Percentiles rank a stretch among this genome's conserved stretches.
These are phyloP conservation scores for Nymphalis io DNA, from an alignment of 1,140 invertebrate genomes.

Conservation along the genomic window DNA sequence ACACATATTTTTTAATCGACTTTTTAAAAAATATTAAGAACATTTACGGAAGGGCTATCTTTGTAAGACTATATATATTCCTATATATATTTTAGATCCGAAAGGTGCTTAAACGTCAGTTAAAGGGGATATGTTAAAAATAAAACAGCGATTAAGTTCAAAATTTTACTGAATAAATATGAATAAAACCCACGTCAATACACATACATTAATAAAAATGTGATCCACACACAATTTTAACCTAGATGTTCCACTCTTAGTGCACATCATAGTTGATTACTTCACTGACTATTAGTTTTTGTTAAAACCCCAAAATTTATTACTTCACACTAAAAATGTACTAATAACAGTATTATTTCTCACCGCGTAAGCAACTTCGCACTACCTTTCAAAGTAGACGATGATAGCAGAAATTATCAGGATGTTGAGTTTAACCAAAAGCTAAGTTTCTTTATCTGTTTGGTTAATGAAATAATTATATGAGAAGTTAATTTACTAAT, in stretches of 20 bases:
- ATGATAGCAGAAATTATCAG: no score
- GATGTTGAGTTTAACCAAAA: no score
- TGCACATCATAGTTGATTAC: conserved; percentile 40
- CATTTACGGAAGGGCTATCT: no score
- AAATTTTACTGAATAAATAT: conserved; percentile 72
- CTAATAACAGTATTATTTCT: conserved; percentile 14
- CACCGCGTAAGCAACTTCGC: not conserved
- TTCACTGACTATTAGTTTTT: conserved; percentile 32
- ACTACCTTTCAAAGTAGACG: not conserved
- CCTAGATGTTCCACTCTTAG: conserved; percentile 56
- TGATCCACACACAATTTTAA: conserved; percentile 58
- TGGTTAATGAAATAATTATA: no score
- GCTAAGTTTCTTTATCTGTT: no score
- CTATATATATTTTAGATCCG: no score
- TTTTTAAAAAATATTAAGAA: no score
- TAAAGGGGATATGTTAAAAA: conserved; percentile 6
- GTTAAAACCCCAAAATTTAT: conserved; percentile 28
- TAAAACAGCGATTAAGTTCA: conserved; percentile 41
- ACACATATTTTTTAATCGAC: no score
- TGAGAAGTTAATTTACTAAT: no score
- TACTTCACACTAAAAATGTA: conserved; percentile 14
- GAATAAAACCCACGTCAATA: conserved; percentile 74
- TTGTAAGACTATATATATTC: no score
- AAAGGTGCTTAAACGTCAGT: no score
- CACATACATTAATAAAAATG: conserved; percentile 64